Evolutionary conservation across 2,888 invertebrate species (phyloP).

Genomic region (Stenodema calcarata): DNA sequence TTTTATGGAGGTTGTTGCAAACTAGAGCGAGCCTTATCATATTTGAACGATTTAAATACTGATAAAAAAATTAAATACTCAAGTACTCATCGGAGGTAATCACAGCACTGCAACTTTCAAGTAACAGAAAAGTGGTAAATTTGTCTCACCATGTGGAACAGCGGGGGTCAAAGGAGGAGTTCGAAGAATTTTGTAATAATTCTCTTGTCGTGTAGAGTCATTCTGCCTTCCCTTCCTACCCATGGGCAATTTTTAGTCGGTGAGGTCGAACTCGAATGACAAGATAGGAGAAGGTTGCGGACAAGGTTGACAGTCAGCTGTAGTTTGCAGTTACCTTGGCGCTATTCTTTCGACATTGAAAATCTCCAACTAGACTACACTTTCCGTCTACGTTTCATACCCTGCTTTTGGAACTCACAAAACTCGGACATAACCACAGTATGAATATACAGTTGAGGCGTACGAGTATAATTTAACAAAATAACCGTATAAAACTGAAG

Average conservation of each 20-base stretch:
- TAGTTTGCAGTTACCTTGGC: neutral
- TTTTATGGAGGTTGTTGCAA: neutral
- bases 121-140: neutral
- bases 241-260: constrained; percentile 15
- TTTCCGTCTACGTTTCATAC: too few relatives aligned
- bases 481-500: too few relatives aligned
- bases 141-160: neutral
- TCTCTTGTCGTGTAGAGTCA: neutral
- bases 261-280: constrained; percentile 27
- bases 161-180: neutral
- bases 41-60: neutral
- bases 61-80: neutral
- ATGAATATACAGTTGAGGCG: too few relatives aligned
- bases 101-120: neutral
- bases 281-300: neutral
- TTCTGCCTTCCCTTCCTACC: neutral
- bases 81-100: neutral
- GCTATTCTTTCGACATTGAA: neutral
- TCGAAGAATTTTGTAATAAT: neutral
- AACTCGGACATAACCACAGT: too few relatives aligned
- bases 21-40: neutral
- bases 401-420: too few relatives aligned
- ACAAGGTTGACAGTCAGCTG: constrained; percentile 8
- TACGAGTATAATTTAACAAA: too few relatives aligned
- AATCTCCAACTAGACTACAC: too few relatives aligned